Evolutionary conservation across 2,113 vertebrate species (phyloP).

Genomic region (Nothoprocta pentlandii): DNA sequence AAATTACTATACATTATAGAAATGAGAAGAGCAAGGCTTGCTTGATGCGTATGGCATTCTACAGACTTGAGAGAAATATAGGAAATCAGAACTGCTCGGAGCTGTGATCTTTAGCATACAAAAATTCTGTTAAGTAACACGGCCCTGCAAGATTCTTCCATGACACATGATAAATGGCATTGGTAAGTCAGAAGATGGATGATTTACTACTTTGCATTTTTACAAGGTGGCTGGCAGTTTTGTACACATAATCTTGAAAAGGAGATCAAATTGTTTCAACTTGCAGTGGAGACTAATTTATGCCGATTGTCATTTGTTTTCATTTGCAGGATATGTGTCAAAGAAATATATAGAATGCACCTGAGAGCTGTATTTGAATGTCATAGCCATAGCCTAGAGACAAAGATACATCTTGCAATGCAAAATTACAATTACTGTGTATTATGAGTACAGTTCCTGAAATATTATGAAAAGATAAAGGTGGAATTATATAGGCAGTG

Average conservation of each 20-base stretch:
- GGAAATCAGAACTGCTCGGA: not conserved
- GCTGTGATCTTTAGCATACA: not conserved
- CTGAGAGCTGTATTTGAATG: constrained; percentile 8
- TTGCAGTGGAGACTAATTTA: not conserved
- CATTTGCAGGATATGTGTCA: not conserved
- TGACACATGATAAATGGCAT: not conserved
- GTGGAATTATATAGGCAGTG: not conserved
- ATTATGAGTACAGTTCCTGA: not conserved
- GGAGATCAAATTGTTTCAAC: not conserved
- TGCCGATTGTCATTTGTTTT: constrained; percentile 1
- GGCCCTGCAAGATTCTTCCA: not conserved
- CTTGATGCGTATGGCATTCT: not conserved
- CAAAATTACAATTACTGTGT: not conserved
- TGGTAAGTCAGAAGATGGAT: not conserved
- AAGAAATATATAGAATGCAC: not conserved
- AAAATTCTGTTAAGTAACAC: not conserved
- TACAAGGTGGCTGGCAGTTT: not conserved
- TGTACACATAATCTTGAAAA: not conserved
- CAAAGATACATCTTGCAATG: not conserved
- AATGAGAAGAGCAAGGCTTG: not conserved
- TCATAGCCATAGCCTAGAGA: not conserved
- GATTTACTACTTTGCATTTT: not conserved
- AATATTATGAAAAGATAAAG: not conserved
- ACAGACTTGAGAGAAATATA: not conserved
- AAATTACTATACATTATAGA: not conserved